These are phyloP conservation scores for Iguana delicatissima DNA, from an alignment of 2,797 vertebrate species.

Conservation along the genomic window DNA sequence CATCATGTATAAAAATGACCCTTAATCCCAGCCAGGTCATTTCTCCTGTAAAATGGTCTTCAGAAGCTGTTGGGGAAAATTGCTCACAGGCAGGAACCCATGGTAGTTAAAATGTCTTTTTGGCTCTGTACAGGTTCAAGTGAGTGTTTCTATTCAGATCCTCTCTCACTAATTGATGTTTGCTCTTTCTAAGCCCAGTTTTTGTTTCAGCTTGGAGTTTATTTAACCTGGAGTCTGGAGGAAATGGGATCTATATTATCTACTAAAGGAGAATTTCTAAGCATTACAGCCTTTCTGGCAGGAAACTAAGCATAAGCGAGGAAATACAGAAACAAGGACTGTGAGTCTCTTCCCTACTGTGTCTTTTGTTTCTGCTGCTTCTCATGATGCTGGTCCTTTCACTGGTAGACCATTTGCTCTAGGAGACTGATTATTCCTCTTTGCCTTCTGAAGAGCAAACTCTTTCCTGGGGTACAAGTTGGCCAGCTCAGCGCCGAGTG, in stretches of 20 bases:
- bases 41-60: conserved; percentile 44
- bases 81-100: conserved; percentile 49
- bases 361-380: conserved; percentile 9
- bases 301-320: background rate
- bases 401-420: background rate
- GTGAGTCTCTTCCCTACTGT: background rate
- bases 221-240: conserved; percentile 39
- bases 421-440: background rate
- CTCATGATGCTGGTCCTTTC: conserved; percentile 14
- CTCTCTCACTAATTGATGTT: conserved; percentile 12
- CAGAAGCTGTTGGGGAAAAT: conserved; percentile 53
- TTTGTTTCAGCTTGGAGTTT: conserved; percentile 40
- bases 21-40: conserved; percentile 58
- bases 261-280: background rate
- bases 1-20: background rate
- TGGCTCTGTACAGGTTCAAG: conserved; percentile 47
- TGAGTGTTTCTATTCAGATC: conserved; percentile 32
- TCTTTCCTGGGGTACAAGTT: background rate
- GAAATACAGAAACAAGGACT: background rate
- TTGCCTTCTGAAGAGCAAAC: conserved; percentile 4
- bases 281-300: background rate
- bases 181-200: conserved; percentile 29
- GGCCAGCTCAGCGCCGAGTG: background rate
- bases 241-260: conserved; percentile 26
- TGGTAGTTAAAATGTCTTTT: conserved; percentile 52